phyloP scores from a whole-genome alignment of 2,888 invertebrate species.

The Eupithecia centaureata region DNA sequence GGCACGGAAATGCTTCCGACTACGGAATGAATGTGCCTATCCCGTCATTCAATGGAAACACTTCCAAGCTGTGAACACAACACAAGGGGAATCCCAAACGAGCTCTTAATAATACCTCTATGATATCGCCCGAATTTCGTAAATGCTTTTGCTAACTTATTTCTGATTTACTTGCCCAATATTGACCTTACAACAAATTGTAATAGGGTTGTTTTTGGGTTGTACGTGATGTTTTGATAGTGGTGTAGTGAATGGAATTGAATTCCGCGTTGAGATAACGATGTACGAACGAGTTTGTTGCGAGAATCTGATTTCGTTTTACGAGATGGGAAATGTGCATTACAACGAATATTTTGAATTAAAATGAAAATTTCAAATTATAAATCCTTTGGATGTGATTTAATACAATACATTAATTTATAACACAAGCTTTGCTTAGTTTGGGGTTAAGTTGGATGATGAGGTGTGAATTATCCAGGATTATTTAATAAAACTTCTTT shows the following conservation, averaged over 20 bases:
- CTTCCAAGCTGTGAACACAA: slow-evolving; percentile 55
- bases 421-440: too few relatives aligned
- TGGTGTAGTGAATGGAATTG: slow-evolving; percentile 59
- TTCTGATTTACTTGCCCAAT: slow-evolving; percentile 53
- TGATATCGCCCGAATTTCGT: slow-evolving; percentile 69
- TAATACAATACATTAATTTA: too few relatives aligned
- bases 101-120: slow-evolving; percentile 78
- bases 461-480: too few relatives aligned
- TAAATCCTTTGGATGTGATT: too few relatives aligned
- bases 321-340: background rate
- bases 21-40: background rate
- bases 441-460: too few relatives aligned
- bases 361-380: background rate
- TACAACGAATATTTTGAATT: background rate
- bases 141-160: slow-evolving; percentile 60
- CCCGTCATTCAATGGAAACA: slow-evolving; percentile 49
- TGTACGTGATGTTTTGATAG: slow-evolving; percentile 17
- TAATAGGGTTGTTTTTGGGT: slow-evolving; percentile 42
- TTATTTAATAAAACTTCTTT: too few relatives aligned
- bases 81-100: slow-evolving; percentile 79
- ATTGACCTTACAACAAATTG: slow-evolving; percentile 41
- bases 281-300: slow-evolving; percentile 63
- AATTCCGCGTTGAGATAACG: slow-evolving; percentile 66
- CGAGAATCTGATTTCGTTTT: slow-evolving; percentile 54
- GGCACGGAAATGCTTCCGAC: background rate